These are phyloP conservation scores for Gymnoscelis rufifasciata DNA, from an alignment of 2,888 invertebrate genomes.

Conservation along the genomic window DNA sequence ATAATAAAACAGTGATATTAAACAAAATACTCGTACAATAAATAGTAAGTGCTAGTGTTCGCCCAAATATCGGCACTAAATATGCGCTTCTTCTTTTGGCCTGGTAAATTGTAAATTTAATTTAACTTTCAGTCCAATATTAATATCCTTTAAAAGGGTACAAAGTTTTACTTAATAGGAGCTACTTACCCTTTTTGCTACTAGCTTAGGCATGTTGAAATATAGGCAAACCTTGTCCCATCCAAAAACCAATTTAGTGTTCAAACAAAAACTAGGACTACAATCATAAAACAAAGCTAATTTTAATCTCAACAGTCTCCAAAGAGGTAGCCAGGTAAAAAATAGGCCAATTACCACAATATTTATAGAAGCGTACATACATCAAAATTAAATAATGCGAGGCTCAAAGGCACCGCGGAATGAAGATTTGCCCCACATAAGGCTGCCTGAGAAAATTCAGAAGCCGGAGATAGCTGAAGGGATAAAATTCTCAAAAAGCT, in stretches of 20 bases:
- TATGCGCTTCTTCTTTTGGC: too few relatives aligned
- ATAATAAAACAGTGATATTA: too few relatives aligned
- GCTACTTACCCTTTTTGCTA: too few relatives aligned
- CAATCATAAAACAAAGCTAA: slow-evolving; percentile 2
- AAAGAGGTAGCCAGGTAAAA: slow-evolving; percentile 18
- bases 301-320: slow-evolving; percentile 14
- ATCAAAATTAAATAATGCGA: slow-evolving; percentile 68
- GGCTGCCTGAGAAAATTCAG: slow-evolving; percentile 6
- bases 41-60: too few relatives aligned
- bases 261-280: neutral
- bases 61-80: too few relatives aligned
- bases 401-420: slow-evolving; percentile 72
- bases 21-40: too few relatives aligned
- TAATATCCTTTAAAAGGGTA: too few relatives aligned
- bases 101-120: too few relatives aligned
- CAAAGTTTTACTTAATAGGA: too few relatives aligned
- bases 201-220: too few relatives aligned
- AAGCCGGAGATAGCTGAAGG: slow-evolving; percentile 9
- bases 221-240: too few relatives aligned
- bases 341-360: slow-evolving; percentile 28
- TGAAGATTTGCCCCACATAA: slow-evolving; percentile 64
- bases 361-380: slow-evolving; percentile 47
- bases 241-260: neutral
- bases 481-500: neutral
- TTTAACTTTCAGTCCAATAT: too few relatives aligned